phyloP scores from a whole-genome alignment of 1,140 invertebrate species.

The Varroa destructor region DNA sequence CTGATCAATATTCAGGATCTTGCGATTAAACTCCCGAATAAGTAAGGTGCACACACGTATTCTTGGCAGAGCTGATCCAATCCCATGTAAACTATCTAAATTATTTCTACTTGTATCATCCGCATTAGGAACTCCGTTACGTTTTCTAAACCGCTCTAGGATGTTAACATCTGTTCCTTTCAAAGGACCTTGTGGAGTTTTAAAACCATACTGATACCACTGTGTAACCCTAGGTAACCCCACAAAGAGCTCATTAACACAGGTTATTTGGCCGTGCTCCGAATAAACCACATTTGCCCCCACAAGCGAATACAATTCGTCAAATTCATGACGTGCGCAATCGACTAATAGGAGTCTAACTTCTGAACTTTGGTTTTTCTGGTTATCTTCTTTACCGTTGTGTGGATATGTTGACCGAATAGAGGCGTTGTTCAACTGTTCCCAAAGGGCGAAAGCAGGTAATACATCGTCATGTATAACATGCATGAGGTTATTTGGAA shows the following conservation, averaged over 20 bases:
- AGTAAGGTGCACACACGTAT: conserved; percentile 38
- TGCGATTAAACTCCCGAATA: conserved; percentile 42
- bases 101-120: conserved; percentile 22
- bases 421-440: conserved; percentile 30
- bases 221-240: conserved; percentile 41
- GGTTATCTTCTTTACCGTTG: not conserved
- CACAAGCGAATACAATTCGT: conserved; percentile 28
- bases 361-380: not conserved
- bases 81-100: not conserved
- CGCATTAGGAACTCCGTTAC: conserved; percentile 35
- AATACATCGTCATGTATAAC: conserved; percentile 48
- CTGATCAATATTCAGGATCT: conserved; percentile 44
- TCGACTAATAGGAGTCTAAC: conserved; percentile 30
- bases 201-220: conserved; percentile 48
- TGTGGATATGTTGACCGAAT: no score
- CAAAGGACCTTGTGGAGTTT: conserved; percentile 42
- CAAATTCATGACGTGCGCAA: conserved; percentile 26
- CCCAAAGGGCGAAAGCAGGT: conserved; percentile 42
- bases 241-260: conserved; percentile 40
- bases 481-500: conserved; percentile 49
- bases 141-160: conserved; percentile 24
- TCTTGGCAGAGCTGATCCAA: no score
- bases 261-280: conserved; percentile 36
- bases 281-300: conserved; percentile 25
- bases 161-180: conserved; percentile 29